Conservation (phyloP, 2,888 invertebrate genomes). For the Trissolcus brochymenae region DNA sequence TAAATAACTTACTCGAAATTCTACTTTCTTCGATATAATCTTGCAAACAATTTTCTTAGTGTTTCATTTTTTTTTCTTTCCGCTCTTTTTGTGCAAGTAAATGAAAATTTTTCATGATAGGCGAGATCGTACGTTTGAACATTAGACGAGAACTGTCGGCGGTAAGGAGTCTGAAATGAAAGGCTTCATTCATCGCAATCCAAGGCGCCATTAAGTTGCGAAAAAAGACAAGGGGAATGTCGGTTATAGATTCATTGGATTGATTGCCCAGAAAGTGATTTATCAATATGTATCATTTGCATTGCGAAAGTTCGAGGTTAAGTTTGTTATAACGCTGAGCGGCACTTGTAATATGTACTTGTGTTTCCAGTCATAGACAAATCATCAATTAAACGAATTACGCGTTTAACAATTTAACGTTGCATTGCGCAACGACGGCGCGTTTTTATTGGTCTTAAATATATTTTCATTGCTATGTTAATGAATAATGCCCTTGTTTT, state of each 20-base stretch:
- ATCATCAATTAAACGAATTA: constrained; percentile 26
- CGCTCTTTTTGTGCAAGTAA: background rate
- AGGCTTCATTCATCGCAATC: constrained; percentile 22
- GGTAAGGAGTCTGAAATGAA: constrained; percentile 13
- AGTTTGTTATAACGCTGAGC: constrained; percentile 23
- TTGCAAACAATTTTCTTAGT: background rate
- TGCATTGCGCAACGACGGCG: constrained; percentile 4
- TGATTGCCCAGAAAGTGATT: constrained; percentile 35
- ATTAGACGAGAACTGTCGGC: constrained; percentile 12
- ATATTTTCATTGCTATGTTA: no score
- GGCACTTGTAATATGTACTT: constrained; percentile 23
- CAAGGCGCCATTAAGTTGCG: constrained; percentile 22
- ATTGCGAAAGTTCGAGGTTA: constrained; percentile 24
- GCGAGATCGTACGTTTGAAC: background rate
- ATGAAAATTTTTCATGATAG: background rate
- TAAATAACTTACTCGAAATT: no score
- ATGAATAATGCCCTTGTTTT: no score
- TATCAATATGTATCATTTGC: constrained; percentile 34
- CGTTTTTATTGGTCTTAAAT: no score
- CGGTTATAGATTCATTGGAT: constrained; percentile 36
- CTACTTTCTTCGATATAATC: no score
- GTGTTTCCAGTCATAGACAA: constrained; percentile 7
- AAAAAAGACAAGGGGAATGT: constrained; percentile 22
- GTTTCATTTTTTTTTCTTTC: background rate
- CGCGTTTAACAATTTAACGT: constrained; percentile 11